Percentiles rank a stretch among this genome's conserved stretches.
These are phyloP conservation scores for Scaptomyza pallida DNA, from an alignment of 1,140 invertebrate species.

Conservation along the genomic window DNA sequence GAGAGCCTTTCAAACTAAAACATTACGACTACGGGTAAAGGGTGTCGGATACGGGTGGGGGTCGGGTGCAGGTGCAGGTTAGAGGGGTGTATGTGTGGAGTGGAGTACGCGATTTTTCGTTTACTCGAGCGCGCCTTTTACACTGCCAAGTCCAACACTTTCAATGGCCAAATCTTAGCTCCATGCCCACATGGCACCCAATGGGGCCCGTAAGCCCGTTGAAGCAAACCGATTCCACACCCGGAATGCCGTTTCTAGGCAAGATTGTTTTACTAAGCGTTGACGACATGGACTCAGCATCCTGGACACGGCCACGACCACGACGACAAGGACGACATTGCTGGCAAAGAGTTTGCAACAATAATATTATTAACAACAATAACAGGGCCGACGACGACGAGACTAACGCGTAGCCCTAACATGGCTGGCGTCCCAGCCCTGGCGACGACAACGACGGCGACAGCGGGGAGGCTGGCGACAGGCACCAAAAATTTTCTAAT, in stretches of 20 bases:
- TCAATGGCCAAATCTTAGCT: slow-evolving; percentile 48
- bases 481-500: slow-evolving; percentile 44
- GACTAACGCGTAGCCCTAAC: slow-evolving; percentile 12
- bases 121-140: slow-evolving; percentile 56
- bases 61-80: not conserved
- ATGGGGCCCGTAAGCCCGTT: slow-evolving; percentile 4
- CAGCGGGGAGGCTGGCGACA: slow-evolving; percentile 12
- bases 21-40: slow-evolving; percentile 42
- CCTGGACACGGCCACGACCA: slow-evolving; percentile 21
- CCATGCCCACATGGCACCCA: slow-evolving; percentile 39
- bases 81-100: slow-evolving; percentile 47
- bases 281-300: slow-evolving; percentile 26
- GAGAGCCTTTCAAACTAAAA: slow-evolving; percentile 61
- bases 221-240: slow-evolving; percentile 10
- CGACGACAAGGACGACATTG: slow-evolving; percentile 16
- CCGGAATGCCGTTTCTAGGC: not conserved
- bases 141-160: slow-evolving; percentile 51
- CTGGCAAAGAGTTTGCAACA: slow-evolving; percentile 56
- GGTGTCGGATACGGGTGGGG: slow-evolving; percentile 23
- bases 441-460: slow-evolving; percentile 23
- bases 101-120: slow-evolving; percentile 50
- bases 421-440: slow-evolving; percentile 21
- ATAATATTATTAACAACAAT: slow-evolving; percentile 1
- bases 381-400: not conserved
- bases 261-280: not conserved